A percentile compares a stretch with the other conserved stretches of the same genome.
Conservation (phyloP, 1,140 invertebrate species). For the Drosophila mojavensis region DNA sequence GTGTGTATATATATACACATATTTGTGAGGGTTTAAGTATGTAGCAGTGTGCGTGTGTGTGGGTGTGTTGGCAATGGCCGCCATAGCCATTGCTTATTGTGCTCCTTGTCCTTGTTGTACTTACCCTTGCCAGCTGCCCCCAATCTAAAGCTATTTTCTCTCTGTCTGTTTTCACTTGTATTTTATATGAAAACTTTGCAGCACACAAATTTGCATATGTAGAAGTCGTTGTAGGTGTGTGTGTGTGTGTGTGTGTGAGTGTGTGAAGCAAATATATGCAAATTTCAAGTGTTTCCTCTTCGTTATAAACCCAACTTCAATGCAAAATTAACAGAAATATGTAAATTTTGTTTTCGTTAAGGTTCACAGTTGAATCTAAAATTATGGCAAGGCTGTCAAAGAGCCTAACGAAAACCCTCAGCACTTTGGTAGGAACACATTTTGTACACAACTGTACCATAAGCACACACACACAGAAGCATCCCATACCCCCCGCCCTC, state of each 20-base stretch:
- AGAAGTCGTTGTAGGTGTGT: constrained; percentile 43
- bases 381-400: constrained; percentile 52
- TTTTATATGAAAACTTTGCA: constrained; percentile 82
- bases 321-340: constrained; percentile 83
- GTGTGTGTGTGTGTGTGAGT: constrained; percentile 38
- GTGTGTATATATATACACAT: constrained; percentile 19
- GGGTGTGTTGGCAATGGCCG: constrained; percentile 27
- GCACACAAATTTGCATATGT: constrained; percentile 77
- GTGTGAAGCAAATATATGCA: constrained; percentile 77
- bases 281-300: constrained; percentile 84
- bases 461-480: constrained; percentile 12
- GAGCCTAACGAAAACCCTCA: constrained; percentile 58
- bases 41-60: constrained; percentile 1
- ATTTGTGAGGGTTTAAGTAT: background rate
- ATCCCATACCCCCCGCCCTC: background rate
- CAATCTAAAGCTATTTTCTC: constrained; percentile 67
- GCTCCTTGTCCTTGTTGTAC: constrained; percentile 73
- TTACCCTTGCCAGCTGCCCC: constrained; percentile 44
- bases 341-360: constrained; percentile 80
- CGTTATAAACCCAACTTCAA: constrained; percentile 83
- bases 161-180: constrained; percentile 79
- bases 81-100: constrained; percentile 58
- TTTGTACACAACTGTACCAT: constrained; percentile 68
- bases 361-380: constrained; percentile 41
- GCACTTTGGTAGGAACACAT: constrained; percentile 22